phyloP scores from a whole-genome alignment of 2,888 invertebrate genomes.

The Tetropium fuscum region DNA sequence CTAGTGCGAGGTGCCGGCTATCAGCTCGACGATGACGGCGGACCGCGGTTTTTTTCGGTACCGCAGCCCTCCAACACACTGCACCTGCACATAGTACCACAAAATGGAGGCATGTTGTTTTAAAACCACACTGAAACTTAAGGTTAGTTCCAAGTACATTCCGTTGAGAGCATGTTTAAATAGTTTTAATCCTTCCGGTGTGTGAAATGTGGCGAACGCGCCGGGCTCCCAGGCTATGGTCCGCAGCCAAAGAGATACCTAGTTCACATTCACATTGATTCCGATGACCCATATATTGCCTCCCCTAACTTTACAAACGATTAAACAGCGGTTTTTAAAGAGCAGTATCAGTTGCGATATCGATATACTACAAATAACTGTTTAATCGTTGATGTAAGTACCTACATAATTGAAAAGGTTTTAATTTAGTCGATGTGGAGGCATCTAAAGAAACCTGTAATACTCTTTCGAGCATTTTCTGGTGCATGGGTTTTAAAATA shows the following conservation, averaged over 20 bases:
- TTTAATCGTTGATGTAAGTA: too few species aligned
- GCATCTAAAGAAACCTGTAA: too few species aligned
- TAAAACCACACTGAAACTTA: conserved; percentile 63
- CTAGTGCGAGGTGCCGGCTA: conserved; percentile 15
- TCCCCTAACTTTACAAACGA: conserved; percentile 33
- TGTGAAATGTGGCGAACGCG: too few species aligned
- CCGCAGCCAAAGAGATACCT: background rate
- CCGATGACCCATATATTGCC: conserved; percentile 52
- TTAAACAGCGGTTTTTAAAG: conserved; percentile 5
- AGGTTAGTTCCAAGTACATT: conserved; percentile 59
- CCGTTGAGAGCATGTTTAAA: too few species aligned
- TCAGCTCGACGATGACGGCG: conserved; percentile 39
- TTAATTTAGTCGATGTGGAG: too few species aligned
- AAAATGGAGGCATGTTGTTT: conserved; percentile 58
- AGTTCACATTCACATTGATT: conserved; percentile 48
- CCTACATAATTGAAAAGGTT: too few species aligned
- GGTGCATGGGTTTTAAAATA: too few species aligned
- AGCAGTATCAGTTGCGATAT: background rate
- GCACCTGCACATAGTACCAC: conserved; percentile 50
- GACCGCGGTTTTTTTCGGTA: conserved; percentile 34
- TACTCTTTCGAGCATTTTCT: too few species aligned
- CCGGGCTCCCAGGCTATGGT: too few species aligned
- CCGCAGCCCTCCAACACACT: conserved; percentile 42
- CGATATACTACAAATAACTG: too few species aligned
- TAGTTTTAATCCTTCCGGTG: too few species aligned